Conservation (phyloP, 2,797 vertebrate species). For the Remorina albescens region DNA sequence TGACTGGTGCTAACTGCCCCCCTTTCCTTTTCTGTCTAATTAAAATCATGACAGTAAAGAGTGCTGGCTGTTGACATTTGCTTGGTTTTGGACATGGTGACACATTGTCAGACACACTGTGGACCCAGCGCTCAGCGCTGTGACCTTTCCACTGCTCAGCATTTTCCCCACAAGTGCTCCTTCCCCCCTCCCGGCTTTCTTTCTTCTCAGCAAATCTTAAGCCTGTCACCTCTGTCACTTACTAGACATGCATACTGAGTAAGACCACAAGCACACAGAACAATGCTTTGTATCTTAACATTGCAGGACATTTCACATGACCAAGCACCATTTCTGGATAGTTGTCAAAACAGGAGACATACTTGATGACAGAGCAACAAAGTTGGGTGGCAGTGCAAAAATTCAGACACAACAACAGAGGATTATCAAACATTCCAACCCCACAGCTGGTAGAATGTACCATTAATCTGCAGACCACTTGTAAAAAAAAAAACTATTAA, state of each 20-base stretch:
- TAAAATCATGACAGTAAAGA: conserved; percentile 58
- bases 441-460: conserved; percentile 21
- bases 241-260: conserved; percentile 62
- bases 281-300: conserved; percentile 59
- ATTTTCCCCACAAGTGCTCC: conserved; percentile 62
- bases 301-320: conserved; percentile 69
- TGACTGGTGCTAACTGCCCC: conserved; percentile 52
- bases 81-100: conserved; percentile 72
- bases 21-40: conserved; percentile 61
- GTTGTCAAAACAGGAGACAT: conserved; percentile 56
- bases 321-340: conserved; percentile 64
- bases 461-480: too few relatives aligned
- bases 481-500: too few relatives aligned
- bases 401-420: conserved; percentile 28
- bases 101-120: conserved; percentile 74
- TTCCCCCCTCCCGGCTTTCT: conserved; percentile 48
- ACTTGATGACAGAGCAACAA: conserved; percentile 51
- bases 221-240: conserved; percentile 72
- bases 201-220: conserved; percentile 71
- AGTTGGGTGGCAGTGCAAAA: conserved; percentile 37
- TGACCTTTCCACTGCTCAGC: conserved; percentile 81
- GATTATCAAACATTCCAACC: conserved; percentile 18
- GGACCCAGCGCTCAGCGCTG: conserved; percentile 51
- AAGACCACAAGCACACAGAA: conserved; percentile 58
- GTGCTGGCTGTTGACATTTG: conserved; percentile 72